Evolutionary conservation across 2,797 vertebrate genomes (phyloP).

Genomic region (Sphenodon punctatus): DNA sequence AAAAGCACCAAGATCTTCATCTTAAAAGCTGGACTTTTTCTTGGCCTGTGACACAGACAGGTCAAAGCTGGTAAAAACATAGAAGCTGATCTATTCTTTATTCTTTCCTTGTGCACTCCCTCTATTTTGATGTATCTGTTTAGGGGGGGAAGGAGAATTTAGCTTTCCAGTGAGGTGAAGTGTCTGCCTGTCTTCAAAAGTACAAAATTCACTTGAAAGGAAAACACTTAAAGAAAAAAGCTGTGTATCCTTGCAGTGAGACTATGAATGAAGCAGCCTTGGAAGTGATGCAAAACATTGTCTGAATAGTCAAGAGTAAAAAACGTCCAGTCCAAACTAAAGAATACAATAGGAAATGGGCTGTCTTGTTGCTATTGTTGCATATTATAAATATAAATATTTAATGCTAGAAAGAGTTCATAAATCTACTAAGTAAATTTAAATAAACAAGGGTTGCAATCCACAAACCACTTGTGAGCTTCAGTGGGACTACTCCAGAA

Average conservation of each 20-base stretch:
- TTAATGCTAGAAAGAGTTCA: too few relatives aligned
- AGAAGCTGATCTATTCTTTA: background rate
- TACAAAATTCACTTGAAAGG: background rate
- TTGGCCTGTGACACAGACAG: background rate
- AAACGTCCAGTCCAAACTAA: too few relatives aligned
- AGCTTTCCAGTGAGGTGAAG: background rate
- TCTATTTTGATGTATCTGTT: background rate
- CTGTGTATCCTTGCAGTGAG: background rate
- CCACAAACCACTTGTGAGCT: too few relatives aligned
- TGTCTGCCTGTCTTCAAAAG: background rate
- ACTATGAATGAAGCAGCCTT: background rate
- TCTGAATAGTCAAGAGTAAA: background rate
- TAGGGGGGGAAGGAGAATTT: background rate
- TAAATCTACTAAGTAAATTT: too few relatives aligned
- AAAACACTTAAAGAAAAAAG: rapidly evolving
- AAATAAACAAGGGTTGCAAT: too few relatives aligned
- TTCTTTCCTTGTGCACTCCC: background rate
- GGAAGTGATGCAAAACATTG: rapidly evolving
- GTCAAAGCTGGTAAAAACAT: background rate
- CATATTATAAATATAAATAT: too few relatives aligned
- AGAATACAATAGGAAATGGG: rapidly evolving
- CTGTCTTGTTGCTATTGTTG: too few relatives aligned
- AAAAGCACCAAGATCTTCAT: background rate
- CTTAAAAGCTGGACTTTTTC: rapidly evolving
- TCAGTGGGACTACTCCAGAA: too few relatives aligned